Evolutionary conservation across 1,140 invertebrate genomes (phyloP).

Genomic region (Hylaeus anthracinus): DNA sequence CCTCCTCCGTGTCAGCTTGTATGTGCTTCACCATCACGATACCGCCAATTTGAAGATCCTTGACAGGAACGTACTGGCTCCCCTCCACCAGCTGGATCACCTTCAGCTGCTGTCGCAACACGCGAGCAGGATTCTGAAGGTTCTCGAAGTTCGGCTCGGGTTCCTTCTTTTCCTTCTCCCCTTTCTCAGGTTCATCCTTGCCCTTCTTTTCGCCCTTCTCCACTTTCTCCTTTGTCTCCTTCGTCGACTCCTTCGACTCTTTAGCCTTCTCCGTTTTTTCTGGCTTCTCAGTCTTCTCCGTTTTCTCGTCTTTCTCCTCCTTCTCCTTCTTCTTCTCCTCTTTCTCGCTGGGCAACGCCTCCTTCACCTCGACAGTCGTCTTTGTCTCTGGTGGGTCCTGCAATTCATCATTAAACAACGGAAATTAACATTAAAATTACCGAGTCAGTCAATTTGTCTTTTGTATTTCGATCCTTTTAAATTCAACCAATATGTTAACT

Average conservation of each 20-base stretch:
- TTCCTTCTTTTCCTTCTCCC: conserved; percentile 88
- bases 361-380: conserved; percentile 32
- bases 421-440: neutral
- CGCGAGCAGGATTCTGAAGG: conserved; percentile 95
- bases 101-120: conserved; percentile 96
- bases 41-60: conserved; percentile 96
- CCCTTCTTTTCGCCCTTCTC: conserved; percentile 81
- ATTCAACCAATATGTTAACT: too few relatives aligned
- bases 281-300: conserved; percentile 78
- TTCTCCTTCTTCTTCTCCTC: conserved; percentile 80
- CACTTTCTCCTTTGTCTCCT: conserved; percentile 71
- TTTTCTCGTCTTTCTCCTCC: conserved; percentile 81
- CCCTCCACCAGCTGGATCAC: conserved; percentile 91
- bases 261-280: conserved; percentile 31
- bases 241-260: conserved; percentile 61
- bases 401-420: conserved; percentile 1
- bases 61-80: conserved; percentile 91
- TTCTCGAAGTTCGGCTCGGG: conserved; percentile 95
- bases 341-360: conserved; percentile 62
- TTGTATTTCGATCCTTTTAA: too few relatives aligned
- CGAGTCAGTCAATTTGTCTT: too few relatives aligned
- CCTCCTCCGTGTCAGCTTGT: conserved; percentile 88
- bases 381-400: conserved; percentile 51
- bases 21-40: conserved; percentile 96
- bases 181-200: conserved; percentile 77